Conservation (phyloP, 2,888 invertebrate species). For the Drosophila mettleri region DNA sequence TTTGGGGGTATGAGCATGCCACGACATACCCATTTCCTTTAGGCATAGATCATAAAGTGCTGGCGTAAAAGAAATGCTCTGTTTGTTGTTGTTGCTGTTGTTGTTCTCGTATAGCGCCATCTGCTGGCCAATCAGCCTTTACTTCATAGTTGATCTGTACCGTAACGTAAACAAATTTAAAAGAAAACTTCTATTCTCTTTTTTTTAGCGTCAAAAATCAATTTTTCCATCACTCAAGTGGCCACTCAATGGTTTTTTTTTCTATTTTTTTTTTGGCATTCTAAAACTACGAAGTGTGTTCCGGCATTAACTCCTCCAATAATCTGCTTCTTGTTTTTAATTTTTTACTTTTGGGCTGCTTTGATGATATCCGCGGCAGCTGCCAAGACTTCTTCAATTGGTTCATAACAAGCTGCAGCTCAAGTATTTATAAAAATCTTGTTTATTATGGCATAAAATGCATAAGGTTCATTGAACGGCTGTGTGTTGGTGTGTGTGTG, state of each 20-base stretch:
- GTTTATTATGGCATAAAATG: constrained; percentile 70
- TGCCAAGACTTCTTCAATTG: constrained; percentile 67
- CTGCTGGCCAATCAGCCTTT: constrained; percentile 30
- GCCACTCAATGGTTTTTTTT: constrained; percentile 45
- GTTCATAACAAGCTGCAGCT: constrained; percentile 58
- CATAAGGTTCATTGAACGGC: constrained; percentile 71
- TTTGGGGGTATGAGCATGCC: not conserved
- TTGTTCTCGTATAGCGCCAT: constrained; percentile 36
- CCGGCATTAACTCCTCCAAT: constrained; percentile 61
- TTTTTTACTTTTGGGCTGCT: constrained; percentile 35
- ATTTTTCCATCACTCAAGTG: constrained; percentile 65
- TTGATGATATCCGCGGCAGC: constrained; percentile 66
- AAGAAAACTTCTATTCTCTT: constrained; percentile 7
- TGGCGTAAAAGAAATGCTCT: constrained; percentile 2
- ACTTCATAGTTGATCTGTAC: constrained; percentile 36
- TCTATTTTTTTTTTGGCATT: constrained; percentile 26
- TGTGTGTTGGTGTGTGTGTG: constrained; percentile 2
- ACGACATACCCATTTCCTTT: constrained; percentile 11
- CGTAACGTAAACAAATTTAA: constrained; percentile 39
- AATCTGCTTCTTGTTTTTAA: constrained; percentile 41
- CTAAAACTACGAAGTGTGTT: constrained; percentile 19
- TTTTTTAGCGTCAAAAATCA: constrained; percentile 46
- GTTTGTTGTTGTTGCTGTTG: not conserved
- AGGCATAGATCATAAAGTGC: constrained; percentile 27
- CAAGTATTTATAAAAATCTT: constrained; percentile 65